Percentiles rank a stretch among this genome's conserved stretches.
Conservation (phyloP, 2,113 vertebrate species). For the Equus quagga region DNA sequence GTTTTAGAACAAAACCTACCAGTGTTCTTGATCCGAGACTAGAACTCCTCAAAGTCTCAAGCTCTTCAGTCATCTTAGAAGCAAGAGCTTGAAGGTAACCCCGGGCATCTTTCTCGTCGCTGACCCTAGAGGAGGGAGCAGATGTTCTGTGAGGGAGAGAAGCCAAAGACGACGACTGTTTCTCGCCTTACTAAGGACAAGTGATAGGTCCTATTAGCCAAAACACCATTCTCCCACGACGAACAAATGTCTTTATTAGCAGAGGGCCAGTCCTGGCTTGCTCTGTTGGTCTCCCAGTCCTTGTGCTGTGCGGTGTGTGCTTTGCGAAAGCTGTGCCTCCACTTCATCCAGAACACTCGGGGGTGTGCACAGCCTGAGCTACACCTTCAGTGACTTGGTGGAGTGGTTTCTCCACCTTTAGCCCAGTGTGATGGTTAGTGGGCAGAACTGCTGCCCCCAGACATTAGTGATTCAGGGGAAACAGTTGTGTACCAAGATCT, state of each 20-base stretch:
- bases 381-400: accelerated
- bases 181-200: no score
- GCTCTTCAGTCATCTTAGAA: slow-evolving; percentile 98
- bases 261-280: not conserved
- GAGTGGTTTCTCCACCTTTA: not conserved
- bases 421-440: accelerated
- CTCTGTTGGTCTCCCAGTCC: accelerated
- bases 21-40: slow-evolving; percentile 94
- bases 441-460: not conserved
- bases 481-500: accelerated
- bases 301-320: accelerated
- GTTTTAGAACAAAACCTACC: slow-evolving; percentile 85
- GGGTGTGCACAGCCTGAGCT: not conserved
- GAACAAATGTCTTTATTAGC: accelerated
- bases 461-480: accelerated
- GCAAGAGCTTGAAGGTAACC: slow-evolving; percentile 98
- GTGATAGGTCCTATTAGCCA: no score
- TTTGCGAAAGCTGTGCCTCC: accelerated
- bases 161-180: accelerated
- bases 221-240: not conserved
- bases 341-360: accelerated
- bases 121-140: slow-evolving; percentile 90
- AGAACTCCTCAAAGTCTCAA: slow-evolving; percentile 94
- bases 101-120: slow-evolving; percentile 98
- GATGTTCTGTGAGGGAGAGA: accelerated